Base-by-base conservation (phyloP, 1,140 invertebrate genomes). In the Drosophila kikkawai region DNA sequence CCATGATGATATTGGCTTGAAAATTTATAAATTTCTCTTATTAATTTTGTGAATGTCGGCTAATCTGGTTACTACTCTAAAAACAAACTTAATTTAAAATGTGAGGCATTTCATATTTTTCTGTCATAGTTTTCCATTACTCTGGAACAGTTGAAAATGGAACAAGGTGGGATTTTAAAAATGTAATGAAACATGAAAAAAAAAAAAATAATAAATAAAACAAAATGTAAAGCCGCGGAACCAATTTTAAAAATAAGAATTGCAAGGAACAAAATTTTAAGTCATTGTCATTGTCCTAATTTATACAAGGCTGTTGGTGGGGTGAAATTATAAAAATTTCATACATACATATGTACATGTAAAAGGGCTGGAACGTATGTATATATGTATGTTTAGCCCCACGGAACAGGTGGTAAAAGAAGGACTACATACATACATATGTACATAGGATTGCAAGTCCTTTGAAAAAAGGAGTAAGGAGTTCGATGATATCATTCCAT, bases 1-100 rank as follows among this genome's bases (percentile, higher is more conserved):
- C 67, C 67, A 70, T 70, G 39, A 26, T 55, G 67, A 42, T 34
- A 37, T 32, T 22, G 32, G n/a, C 44, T 37, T n/a, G 6, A 70
- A 70, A 45, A 22, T 51, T 53, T 37, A 29, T 11, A 37, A 67
- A 19, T n/a, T 42, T 8, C 4, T n/a, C 0, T 32, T 59, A 26
- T 17, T 36, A 39, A 36, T 48, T 29, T 67, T 67, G 59, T 36
- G 9, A 44, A 68, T 15, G 22, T n/a, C 22, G 55, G 29, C 11
- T 13, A 42, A 66, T 66, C 17, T 22, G 42, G 4, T 36, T 36
- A 22, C 17, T 60, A 15, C 17, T 45, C 36, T 32, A 37, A 67
- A 57, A 37, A 5, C 9, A 17, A 17, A n/a, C n/a, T 37, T 22
- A n/a, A 13, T 36, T 51, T 4, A 39, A 73, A 22, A 36, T 58